phyloP scores from a whole-genome alignment of 1,140 invertebrate genomes.

The Drosophila rufa region DNA sequence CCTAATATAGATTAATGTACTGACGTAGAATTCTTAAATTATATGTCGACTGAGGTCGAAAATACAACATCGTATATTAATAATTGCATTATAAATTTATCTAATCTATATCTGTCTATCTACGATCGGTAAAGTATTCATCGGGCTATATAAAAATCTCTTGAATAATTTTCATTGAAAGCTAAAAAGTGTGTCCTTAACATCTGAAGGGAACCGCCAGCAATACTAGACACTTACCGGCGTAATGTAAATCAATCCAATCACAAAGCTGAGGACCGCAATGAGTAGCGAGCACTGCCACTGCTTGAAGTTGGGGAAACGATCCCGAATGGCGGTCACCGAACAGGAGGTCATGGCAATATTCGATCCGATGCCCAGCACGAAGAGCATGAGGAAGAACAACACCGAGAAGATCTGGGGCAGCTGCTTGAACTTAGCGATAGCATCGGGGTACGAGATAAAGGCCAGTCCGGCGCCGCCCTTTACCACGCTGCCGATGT shows the following conservation, averaged over 20 bases:
- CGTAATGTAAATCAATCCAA: constrained; percentile 91
- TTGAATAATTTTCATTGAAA: no score
- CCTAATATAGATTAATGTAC: no score
- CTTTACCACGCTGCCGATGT: constrained; percentile 87
- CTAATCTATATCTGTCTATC: no score
- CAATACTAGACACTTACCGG: constrained; percentile 86
- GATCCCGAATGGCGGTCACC: constrained; percentile 90
- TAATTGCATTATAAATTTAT: no score
- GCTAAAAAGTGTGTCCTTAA: no score
- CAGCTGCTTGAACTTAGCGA: constrained; percentile 91
- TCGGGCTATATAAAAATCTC: no score
- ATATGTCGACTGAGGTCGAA: no score
- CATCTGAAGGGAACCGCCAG: no score
- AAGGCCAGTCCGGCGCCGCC: constrained; percentile 92
- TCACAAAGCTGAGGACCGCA: constrained; percentile 87
- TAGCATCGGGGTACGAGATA: constrained; percentile 95
- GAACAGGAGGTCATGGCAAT: constrained; percentile 89
- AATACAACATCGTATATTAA: no score
- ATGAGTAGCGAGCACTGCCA: constrained; percentile 87
- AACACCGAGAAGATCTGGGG: constrained; percentile 95
- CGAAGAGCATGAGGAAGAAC: constrained; percentile 95
- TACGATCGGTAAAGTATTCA: no score
- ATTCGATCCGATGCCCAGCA: constrained; percentile 91
- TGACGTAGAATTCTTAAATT: no score
- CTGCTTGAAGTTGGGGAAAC: constrained; percentile 88